These are phyloP conservation scores for Drosophila austrosaltans DNA, from an alignment of 2,888 invertebrate genomes.

Conservation along the genomic window DNA sequence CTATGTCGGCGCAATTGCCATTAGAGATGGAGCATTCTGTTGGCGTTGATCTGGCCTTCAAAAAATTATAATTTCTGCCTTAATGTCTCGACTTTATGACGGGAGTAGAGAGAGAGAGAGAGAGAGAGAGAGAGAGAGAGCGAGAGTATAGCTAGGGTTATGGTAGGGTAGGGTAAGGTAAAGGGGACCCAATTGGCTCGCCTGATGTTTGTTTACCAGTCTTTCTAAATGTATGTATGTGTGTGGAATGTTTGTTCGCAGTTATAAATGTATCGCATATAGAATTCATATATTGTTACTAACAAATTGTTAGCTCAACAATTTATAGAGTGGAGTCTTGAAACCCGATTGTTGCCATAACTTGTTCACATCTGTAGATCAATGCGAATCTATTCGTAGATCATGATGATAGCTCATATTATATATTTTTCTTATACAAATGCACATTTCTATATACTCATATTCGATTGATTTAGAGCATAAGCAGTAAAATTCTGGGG, in stretches of 20 bases:
- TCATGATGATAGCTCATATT: neutral
- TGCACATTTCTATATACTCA: slow-evolving; percentile 20
- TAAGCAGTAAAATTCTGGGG: slow-evolving; percentile 34
- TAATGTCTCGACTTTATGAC: slow-evolving; percentile 51
- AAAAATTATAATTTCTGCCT: slow-evolving; percentile 75
- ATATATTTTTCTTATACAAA: neutral
- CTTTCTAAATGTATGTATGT: slow-evolving; percentile 1
- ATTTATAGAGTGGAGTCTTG: slow-evolving; percentile 40
- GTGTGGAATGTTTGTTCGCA: slow-evolving; percentile 29
- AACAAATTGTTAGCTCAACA: slow-evolving; percentile 64
- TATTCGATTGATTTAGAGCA: slow-evolving; percentile 33
- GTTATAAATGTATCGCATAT: slow-evolving; percentile 10
- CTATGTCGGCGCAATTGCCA: slow-evolving; percentile 63
- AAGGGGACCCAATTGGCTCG: slow-evolving; percentile 41
- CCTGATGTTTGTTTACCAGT: slow-evolving; percentile 51
- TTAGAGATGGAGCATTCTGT: slow-evolving; percentile 47
- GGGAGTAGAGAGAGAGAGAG: neutral
- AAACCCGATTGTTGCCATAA: slow-evolving; percentile 37
- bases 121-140: too few relatives aligned
- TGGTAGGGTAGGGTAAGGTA: neutral
- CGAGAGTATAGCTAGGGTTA: neutral
- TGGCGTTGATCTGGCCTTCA: slow-evolving; percentile 67
- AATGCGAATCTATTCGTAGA: slow-evolving; percentile 23
- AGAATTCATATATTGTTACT: slow-evolving; percentile 66
- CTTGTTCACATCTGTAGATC: slow-evolving; percentile 34